phyloP scores from a whole-genome alignment of 2,888 invertebrate genomes.

The Bugula neritina region DNA sequence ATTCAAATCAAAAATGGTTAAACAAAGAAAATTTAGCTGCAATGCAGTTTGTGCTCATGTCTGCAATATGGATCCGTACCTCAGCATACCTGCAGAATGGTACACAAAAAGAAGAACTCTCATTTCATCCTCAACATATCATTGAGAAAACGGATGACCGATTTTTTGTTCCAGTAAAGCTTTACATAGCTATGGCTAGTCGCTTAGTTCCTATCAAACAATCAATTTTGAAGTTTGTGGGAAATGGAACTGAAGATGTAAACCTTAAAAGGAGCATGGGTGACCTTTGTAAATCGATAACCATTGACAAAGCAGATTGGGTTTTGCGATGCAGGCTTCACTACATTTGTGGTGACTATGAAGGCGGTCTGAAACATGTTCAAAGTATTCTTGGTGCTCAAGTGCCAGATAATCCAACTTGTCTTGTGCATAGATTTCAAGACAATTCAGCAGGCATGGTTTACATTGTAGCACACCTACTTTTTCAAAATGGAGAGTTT shows the following conservation, averaged over 20 bases:
- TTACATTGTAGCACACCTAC: background rate
- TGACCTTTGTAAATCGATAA: background rate
- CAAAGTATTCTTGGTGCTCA: background rate
- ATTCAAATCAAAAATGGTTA: background rate
- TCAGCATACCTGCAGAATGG: conserved; percentile 2
- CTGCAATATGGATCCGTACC: conserved; percentile 17
- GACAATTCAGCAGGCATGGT: background rate
- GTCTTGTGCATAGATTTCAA: background rate
- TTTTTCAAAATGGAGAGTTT: conserved; percentile 16
- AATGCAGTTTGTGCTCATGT: conserved; percentile 11
- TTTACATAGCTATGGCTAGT: conserved; percentile 10
- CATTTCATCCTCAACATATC: background rate
- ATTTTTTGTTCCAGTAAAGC: conserved; percentile 14
- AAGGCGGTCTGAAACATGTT: background rate
- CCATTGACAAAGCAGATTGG: background rate
- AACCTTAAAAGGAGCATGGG: background rate
- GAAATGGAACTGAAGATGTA: background rate
- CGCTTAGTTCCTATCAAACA: background rate
- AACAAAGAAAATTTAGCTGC: background rate
- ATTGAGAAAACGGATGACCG: background rate
- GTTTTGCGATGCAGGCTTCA: background rate
- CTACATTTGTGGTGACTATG: conserved; percentile 11
- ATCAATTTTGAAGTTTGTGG: background rate
- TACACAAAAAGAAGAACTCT: conserved; percentile 13
- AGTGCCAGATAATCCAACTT: background rate